phyloP scores from a whole-genome alignment of 2,888 invertebrate species.

The Rutpela maculata region DNA sequence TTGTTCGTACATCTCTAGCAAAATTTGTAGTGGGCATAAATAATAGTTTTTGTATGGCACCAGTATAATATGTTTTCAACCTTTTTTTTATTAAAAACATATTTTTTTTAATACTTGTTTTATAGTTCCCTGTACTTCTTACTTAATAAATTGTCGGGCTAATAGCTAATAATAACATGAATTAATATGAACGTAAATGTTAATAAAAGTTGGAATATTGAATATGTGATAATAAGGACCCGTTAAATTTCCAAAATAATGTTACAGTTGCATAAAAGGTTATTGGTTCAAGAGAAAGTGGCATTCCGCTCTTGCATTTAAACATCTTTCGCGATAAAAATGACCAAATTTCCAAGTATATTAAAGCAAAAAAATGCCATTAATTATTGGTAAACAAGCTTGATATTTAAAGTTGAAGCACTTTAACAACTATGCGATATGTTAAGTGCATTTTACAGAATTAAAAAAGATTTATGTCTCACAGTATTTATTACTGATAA shows the following conservation, averaged over 20 bases:
- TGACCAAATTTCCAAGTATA: constrained; percentile 18
- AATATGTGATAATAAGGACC: background rate
- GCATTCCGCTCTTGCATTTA: constrained; percentile 50
- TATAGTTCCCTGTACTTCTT: no score
- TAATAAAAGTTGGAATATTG: background rate
- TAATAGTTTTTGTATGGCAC: no score
- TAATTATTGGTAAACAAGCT: constrained; percentile 40
- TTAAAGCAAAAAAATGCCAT: constrained; percentile 37
- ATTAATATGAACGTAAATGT: no score
- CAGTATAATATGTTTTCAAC: no score
- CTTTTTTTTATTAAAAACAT: no score
- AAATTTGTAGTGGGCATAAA: no score
- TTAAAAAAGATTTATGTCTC: constrained; percentile 28
- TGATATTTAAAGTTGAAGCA: constrained; percentile 40
- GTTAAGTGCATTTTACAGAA: constrained; percentile 23
- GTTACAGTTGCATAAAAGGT: constrained; percentile 55
- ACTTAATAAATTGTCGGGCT: no score
- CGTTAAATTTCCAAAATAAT: constrained; percentile 30
- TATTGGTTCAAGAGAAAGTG: constrained; percentile 57
- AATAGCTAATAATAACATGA: no score
- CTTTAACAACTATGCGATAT: constrained; percentile 32
- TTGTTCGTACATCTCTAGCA: no score
- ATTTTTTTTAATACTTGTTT: no score
- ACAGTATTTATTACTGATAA: constrained; percentile 7
- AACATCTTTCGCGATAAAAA: constrained; percentile 42